Conservation (phyloP, 1,140 invertebrate genomes). For the Cylas formicarius region DNA sequence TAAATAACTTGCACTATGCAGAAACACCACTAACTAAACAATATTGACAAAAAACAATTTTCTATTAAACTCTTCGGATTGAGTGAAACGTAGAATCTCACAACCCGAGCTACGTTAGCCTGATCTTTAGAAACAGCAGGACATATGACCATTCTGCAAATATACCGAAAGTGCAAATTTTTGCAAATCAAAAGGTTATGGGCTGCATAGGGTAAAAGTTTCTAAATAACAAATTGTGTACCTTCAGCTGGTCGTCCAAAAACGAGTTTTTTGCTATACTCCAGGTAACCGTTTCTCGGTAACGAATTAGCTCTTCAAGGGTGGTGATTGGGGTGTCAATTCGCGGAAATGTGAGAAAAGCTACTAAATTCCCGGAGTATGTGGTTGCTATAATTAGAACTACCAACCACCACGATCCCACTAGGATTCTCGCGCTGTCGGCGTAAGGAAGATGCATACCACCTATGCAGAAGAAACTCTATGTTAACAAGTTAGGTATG, state of each 20-base stretch:
- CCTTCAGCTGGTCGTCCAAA: conserved; percentile 61
- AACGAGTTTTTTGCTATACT: conserved; percentile 65
- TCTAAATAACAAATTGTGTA: conserved; percentile 31
- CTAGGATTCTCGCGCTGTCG: conserved; percentile 78
- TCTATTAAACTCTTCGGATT: too few relatives aligned
- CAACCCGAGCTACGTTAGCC: too few relatives aligned
- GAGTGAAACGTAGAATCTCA: too few relatives aligned
- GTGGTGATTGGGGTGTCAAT: conserved; percentile 70
- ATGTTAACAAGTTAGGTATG: too few relatives aligned
- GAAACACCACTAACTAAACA: too few relatives aligned
- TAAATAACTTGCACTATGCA: too few relatives aligned
- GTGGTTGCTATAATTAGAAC: conserved; percentile 85
- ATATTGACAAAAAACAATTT: too few relatives aligned
- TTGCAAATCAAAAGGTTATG: conserved; percentile 1
- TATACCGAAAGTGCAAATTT: not conserved
- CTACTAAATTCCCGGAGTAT: conserved; percentile 88
- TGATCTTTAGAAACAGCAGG: too few relatives aligned
- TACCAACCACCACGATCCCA: conserved; percentile 89
- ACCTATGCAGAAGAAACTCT: conserved; percentile 51
- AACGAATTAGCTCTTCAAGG: conserved; percentile 60
- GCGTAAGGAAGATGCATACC: conserved; percentile 76
- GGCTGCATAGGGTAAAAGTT: not conserved
- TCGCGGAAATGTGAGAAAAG: conserved; percentile 87
- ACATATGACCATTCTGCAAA: conserved; percentile 8
- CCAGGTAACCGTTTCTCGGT: conserved; percentile 60